phyloP scores from a whole-genome alignment of 2,888 invertebrate genomes.

The Eustalomyia histrio region DNA sequence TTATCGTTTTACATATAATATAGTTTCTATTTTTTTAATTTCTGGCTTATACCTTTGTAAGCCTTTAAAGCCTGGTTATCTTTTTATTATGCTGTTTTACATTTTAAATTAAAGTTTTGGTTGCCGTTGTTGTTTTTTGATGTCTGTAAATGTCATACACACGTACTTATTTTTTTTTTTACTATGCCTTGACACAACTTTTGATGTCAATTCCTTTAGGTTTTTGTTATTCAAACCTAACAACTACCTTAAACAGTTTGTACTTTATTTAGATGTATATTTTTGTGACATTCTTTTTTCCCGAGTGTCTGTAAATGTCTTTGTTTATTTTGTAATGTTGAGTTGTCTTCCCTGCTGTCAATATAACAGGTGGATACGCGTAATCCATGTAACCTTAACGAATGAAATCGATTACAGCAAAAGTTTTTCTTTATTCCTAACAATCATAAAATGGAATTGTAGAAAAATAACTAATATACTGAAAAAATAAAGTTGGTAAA shows the following conservation, averaged over 20 bases:
- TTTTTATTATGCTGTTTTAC: conserved; percentile 53
- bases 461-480: too few species aligned
- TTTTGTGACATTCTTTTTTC: neutral
- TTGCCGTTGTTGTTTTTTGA: neutral
- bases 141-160: neutral
- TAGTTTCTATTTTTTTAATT: neutral
- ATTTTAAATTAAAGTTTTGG: conserved; percentile 48
- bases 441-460: neutral
- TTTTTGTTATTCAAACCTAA: neutral
- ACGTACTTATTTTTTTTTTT: neutral
- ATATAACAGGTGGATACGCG: neutral
- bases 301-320: neutral
- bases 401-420: neutral
- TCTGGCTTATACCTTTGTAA: neutral
- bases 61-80: conserved; percentile 41
- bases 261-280: neutral
- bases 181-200: neutral
- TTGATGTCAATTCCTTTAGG: neutral
- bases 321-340: neutral
- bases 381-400: neutral
- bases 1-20: neutral
- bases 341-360: neutral
- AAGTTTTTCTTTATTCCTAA: neutral
- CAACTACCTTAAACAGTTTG: too few species aligned
- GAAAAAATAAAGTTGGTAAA: too few species aligned